A percentile compares a stretch with the other conserved stretches of the same genome.
Evolutionary conservation across 2,888 invertebrate genomes (phyloP).

Genomic region (Drosophila lacicola): DNA sequence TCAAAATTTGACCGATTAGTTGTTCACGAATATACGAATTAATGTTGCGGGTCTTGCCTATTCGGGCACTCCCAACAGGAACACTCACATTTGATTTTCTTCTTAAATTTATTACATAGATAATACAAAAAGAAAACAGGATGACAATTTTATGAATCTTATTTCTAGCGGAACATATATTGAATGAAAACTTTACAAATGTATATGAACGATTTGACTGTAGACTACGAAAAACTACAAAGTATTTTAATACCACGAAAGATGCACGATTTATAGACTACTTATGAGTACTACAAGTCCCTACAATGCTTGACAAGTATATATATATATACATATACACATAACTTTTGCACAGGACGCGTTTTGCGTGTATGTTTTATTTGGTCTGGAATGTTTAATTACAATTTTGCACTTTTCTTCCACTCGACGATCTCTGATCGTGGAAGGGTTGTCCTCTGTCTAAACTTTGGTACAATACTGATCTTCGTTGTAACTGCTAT

Average conservation of each 20-base stretch:
- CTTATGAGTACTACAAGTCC: background rate
- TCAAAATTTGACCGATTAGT: too few species aligned
- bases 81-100: background rate
- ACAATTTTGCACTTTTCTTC: constrained; percentile 21
- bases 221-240: constrained; percentile 13
- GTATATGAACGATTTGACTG: constrained; percentile 24
- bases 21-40: too few species aligned
- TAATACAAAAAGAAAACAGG: constrained; percentile 9
- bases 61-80: background rate
- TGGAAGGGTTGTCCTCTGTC: background rate
- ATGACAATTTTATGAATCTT: constrained; percentile 8
- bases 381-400: constrained; percentile 59
- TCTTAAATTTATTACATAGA: constrained; percentile 26
- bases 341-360: background rate
- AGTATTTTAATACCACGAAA: constrained; percentile 18
- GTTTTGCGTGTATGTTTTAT: constrained; percentile 1
- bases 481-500: constrained; percentile 57
- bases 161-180: constrained; percentile 8
- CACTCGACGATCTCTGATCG: background rate
- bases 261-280: background rate
- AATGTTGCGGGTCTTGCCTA: too few species aligned
- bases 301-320: constrained; percentile 11
- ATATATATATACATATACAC: background rate
- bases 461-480: constrained; percentile 81
- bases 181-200: constrained; percentile 49